Evolutionary conservation across 2,113 vertebrate species (phyloP).

Genomic region (Hypanus sabinus): DNA sequence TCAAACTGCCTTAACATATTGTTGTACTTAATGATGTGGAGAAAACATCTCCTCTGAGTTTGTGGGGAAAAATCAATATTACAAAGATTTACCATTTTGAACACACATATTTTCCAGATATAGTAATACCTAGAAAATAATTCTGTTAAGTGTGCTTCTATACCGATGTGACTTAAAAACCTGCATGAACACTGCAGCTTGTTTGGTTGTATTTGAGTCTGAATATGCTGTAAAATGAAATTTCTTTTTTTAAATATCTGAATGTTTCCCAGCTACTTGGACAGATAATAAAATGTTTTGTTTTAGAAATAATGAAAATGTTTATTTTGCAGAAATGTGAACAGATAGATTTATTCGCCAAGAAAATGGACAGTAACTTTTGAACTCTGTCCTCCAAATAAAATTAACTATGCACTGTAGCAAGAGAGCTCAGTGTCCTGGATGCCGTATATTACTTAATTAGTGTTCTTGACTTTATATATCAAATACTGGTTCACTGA

Average conservation of each 20-base stretch:
- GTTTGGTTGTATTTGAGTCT: not conserved
- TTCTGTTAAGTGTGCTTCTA: not conserved
- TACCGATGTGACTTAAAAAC: not conserved
- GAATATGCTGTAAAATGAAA: not conserved
- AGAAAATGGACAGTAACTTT: not conserved
- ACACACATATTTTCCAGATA: not conserved
- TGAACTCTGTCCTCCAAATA: not conserved
- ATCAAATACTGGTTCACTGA: no score
- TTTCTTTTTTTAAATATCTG: not conserved
- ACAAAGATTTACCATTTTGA: not conserved
- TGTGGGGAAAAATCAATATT: not conserved
- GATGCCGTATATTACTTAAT: no score
- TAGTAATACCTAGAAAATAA: not conserved
- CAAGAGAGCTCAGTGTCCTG: not conserved
- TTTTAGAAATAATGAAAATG: not conserved
- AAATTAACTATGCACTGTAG: not conserved
- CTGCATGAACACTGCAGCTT: no score
- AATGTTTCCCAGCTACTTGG: not conserved
- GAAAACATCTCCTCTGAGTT: not conserved
- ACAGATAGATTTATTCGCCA: not conserved
- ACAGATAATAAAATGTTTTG: not conserved
- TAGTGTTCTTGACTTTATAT: no score
- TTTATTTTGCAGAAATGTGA: not conserved
- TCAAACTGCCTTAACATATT: slow-evolving; percentile 46
- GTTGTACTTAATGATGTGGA: not conserved